Evolutionary conservation across 2,113 vertebrate genomes (phyloP).

Genomic region (Erythrocercus mccallii): DNA sequence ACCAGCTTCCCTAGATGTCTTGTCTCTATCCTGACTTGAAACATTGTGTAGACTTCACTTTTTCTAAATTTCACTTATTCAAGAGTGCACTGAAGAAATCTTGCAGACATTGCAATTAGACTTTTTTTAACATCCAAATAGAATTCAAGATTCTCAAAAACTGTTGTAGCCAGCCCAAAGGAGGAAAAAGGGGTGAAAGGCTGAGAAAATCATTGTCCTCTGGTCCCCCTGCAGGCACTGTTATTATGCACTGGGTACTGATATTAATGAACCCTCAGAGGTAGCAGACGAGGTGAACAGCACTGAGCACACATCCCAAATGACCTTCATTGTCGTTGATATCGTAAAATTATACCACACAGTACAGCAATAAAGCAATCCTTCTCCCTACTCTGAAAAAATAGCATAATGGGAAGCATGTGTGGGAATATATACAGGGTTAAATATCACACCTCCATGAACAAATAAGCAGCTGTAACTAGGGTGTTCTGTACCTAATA

Average conservation of each 20-base stretch:
- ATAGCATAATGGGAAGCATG: neutral
- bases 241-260: neutral
- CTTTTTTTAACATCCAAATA: neutral
- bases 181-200: neutral
- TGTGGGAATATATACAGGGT: neutral
- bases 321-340: neutral
- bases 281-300: neutral
- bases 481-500: neutral
- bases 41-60: neutral
- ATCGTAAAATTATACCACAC: neutral
- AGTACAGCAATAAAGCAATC: neutral
- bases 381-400: neutral
- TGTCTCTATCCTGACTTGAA: neutral
- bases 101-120: neutral
- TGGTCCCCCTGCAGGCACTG: fast-evolving
- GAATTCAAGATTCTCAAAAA: neutral
- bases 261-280: neutral
- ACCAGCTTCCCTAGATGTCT: neutral
- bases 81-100: neutral
- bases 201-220: neutral
- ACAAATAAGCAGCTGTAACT: neutral
- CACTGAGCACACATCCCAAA: neutral
- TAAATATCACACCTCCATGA: neutral
- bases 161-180: neutral
- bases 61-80: neutral